These are phyloP conservation scores for Hippocampus barbouri DNA, from an alignment of 2,113 vertebrate species.

Conservation along the genomic window DNA sequence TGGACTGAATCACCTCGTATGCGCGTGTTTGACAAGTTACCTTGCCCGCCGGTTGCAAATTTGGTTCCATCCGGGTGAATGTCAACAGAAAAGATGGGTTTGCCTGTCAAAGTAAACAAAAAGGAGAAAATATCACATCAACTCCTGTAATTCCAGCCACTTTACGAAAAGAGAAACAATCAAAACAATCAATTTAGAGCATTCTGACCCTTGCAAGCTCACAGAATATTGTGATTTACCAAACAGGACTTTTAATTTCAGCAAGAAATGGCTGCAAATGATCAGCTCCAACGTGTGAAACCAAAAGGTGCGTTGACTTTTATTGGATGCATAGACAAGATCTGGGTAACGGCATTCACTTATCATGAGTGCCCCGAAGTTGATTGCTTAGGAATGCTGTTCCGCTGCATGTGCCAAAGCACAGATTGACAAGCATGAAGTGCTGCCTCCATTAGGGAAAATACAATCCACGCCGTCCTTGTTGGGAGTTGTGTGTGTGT, in stretches of 20 bases:
- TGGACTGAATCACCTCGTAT: background rate
- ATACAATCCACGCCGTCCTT: background rate
- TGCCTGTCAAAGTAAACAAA: constrained; percentile 74
- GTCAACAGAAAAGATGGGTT: constrained; percentile 98
- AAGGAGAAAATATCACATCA: background rate
- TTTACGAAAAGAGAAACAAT: no score
- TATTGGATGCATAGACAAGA: no score
- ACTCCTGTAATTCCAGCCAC: background rate
- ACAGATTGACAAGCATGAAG: background rate
- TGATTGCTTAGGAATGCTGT: background rate
- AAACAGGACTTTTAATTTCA: no score
- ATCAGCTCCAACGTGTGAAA: no score
- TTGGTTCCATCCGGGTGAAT: constrained; percentile 98
- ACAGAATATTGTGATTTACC: no score
- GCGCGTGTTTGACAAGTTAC: constrained; percentile 52
- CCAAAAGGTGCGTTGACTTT: no score
- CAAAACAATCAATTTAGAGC: no score
- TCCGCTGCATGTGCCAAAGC: background rate
- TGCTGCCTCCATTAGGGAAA: background rate
- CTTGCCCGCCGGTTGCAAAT: constrained; percentile 98
- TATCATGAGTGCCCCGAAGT: background rate
- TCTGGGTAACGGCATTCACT: no score
- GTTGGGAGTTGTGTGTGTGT: background rate
- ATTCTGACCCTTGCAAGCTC: no score
- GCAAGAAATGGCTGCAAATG: no score